Base-by-base conservation (phyloP, 2,113 vertebrate genomes). In the Xenopus laevis region DNA sequence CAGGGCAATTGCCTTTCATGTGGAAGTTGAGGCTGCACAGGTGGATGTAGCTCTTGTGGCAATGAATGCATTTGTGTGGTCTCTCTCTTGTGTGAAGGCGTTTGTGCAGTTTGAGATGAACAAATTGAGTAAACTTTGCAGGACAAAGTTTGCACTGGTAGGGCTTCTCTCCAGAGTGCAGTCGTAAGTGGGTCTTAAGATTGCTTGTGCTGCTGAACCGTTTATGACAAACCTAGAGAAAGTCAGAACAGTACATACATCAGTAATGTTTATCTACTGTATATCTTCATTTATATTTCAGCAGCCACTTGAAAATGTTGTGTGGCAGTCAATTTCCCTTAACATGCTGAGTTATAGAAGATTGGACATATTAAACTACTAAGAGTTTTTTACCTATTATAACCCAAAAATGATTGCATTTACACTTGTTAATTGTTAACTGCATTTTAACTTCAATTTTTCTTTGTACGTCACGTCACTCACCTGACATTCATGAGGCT, bases 171-270 rank as follows among this genome's bases (percentile, higher is more conserved):
- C 97, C 97, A 0, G 97, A 99, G 83, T 98, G 97, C 57, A 99
- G 92, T 64, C 96, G 93, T 78, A 98, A 87, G 87, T 97, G 97
- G 23, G 97, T 98, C 86, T 99, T 99, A 79, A 99, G 92, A 89
- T 99, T 99, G 90, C 97, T 99, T 82, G 97, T 98, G 90, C 97
- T 99, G 91, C 97, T 98, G 82, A 98, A 98, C 71, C 97, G 93
- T 81, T 98, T 98, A 88, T 97, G 96, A 86, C 97, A 99, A 82
- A 99, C 97, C 97, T 99, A 75, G 52, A 72, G 33, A 1, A 20
- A 2, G 57, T 71, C 65, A 50, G 11, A 71, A 64, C 59, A 70
- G 69, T n/a, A 80, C 15, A 61, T 77, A 50, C 10, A 13, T 50
- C 15, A 50, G 47, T 50, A 50, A 47, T 2, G 9, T 33, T 3